These are phyloP conservation scores for Lamprotornis superbus DNA, from an alignment of 2,113 vertebrate genomes.

Conservation along the genomic window DNA sequence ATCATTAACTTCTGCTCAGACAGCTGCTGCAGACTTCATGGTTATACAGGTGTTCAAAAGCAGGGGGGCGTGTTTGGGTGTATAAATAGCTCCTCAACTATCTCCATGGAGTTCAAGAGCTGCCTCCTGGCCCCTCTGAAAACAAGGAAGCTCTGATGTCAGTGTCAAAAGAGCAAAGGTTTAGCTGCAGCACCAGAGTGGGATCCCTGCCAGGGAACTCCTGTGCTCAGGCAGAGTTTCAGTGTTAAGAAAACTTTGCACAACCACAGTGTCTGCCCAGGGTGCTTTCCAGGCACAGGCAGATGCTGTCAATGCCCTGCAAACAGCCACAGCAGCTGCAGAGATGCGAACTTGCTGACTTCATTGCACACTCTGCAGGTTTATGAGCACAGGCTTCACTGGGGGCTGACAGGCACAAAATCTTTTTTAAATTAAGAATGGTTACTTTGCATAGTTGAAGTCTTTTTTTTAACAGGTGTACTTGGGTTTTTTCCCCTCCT, in stretches of 20 bases:
- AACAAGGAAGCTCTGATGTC: neutral
- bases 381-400: neutral
- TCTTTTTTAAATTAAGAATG: neutral
- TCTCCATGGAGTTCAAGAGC: neutral
- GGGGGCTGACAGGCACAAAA: neutral
- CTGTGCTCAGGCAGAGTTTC: neutral
- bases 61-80: neutral
- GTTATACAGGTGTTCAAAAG: conserved; percentile 20
- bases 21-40: neutral
- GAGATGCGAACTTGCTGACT: neutral
- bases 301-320: neutral
- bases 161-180: neutral
- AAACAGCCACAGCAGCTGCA: neutral
- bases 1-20: conserved; percentile 10
- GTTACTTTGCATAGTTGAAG: neutral
- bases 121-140: neutral
- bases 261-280: neutral
- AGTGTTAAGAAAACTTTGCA: neutral
- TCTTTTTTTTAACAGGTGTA: neutral
- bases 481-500: neutral
- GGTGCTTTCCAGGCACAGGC: neutral
- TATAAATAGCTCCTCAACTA: neutral
- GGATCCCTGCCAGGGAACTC: neutral
- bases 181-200: neutral
- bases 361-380: neutral